Evolutionary conservation across 2,797 vertebrate species (phyloP).

Genomic region (Agapornis canus): DNA sequence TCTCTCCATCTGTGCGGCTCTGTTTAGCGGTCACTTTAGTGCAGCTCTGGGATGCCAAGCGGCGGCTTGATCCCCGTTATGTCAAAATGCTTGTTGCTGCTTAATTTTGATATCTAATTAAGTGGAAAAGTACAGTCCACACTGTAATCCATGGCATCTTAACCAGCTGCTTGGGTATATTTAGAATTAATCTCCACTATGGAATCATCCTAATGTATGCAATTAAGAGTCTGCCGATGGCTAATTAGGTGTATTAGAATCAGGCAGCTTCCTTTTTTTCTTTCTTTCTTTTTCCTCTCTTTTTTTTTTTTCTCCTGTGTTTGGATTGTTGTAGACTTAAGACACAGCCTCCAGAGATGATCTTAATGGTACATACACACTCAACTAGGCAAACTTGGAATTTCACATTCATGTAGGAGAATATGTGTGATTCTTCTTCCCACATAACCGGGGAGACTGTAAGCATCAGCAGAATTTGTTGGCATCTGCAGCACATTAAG

Average conservation of each 20-base stretch:
- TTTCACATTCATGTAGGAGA: background rate
- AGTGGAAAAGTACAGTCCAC: slow-evolving; percentile 93
- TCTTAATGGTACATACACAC: slow-evolving; percentile 14
- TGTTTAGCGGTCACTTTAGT: slow-evolving; percentile 93
- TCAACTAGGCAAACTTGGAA: slow-evolving; percentile 18
- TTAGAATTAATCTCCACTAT: slow-evolving; percentile 99
- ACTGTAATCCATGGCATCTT: slow-evolving; percentile 91
- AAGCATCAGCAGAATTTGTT: background rate
- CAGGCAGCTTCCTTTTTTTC: slow-evolving; percentile 77
- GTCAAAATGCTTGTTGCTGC: slow-evolving; percentile 88
- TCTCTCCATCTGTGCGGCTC: slow-evolving; percentile 98
- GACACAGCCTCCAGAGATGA: slow-evolving; percentile 52
- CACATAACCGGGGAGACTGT: background rate
- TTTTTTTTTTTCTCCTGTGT: background rate
- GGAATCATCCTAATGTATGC: slow-evolving; percentile 99
- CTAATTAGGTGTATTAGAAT: slow-evolving; percentile 98
- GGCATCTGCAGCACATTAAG: background rate
- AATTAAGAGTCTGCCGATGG: slow-evolving; percentile 99
- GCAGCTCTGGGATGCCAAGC: slow-evolving; percentile 86
- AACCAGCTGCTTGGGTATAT: slow-evolving; percentile 97
- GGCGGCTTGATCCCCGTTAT: slow-evolving; percentile 84
- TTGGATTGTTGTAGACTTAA: slow-evolving; percentile 62
- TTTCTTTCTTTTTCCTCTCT: background rate
- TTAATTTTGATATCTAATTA: slow-evolving; percentile 95
- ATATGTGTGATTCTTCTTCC: background rate